These are phyloP conservation scores for Drosophila paulistorum DNA, from an alignment of 1,140 invertebrate species.

Conservation along the genomic window DNA sequence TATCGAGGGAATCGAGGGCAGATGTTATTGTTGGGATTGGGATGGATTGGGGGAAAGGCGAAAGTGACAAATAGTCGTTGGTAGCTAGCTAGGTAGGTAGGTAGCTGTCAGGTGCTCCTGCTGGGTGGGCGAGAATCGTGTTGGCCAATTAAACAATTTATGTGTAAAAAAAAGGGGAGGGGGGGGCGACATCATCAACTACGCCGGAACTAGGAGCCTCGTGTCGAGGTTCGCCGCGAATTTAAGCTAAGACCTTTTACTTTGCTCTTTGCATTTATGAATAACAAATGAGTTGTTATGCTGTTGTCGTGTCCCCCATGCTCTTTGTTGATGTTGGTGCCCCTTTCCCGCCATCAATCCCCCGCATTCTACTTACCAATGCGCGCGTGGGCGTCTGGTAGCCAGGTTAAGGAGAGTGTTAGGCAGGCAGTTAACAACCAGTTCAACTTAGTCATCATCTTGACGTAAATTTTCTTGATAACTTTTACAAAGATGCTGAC, in stretches of 20 bases:
- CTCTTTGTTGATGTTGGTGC: not conserved
- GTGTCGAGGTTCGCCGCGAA: not conserved
- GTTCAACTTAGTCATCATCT: constrained; percentile 60
- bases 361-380: constrained; percentile 64
- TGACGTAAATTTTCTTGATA: constrained; percentile 23
- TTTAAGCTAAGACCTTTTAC: constrained; percentile 29
- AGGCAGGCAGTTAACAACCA: constrained; percentile 57
- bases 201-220: not conserved
- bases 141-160: constrained; percentile 80
- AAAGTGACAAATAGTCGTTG: too few species aligned
- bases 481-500: constrained; percentile 31
- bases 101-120: not conserved
- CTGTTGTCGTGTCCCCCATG: not conserved
- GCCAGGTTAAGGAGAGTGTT: constrained; percentile 34
- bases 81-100: not conserved
- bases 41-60: too few species aligned
- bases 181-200: not conserved
- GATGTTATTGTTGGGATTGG: too few species aligned
- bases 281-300: constrained; percentile 68
- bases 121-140: constrained; percentile 28
- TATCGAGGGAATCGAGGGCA: constrained; percentile 9
- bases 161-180: constrained; percentile 17
- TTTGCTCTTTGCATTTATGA: constrained; percentile 72
- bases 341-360: too few species aligned
- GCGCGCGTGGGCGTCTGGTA: constrained; percentile 64